Percentiles rank a stretch among this genome's conserved stretches.
phyloP scores from a whole-genome alignment of 2,888 invertebrate genomes.

The Cerastis rubricosa region DNA sequence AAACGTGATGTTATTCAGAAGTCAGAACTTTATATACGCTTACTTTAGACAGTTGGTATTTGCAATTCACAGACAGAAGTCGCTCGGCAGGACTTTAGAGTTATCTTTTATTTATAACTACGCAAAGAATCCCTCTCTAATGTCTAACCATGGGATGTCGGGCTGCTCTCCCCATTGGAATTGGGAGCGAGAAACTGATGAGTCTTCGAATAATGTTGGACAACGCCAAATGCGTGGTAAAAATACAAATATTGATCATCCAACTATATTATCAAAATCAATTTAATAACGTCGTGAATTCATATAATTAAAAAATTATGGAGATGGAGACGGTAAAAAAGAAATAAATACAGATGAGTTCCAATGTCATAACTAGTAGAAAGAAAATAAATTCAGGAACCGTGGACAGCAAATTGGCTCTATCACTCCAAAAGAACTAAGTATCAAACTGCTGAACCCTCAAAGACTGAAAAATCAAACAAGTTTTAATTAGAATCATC shows the following conservation, averaged over 20 bases:
- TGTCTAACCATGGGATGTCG: constrained; percentile 71
- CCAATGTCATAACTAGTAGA: background rate
- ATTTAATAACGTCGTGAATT: background rate
- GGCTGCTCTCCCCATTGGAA: constrained; percentile 34
- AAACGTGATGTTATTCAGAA: constrained; percentile 76
- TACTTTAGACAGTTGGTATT: constrained; percentile 81
- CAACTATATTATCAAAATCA: background rate
- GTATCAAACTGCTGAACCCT: background rate
- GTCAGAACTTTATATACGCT: constrained; percentile 73
- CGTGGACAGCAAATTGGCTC: background rate
- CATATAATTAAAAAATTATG: background rate
- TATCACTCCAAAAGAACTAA: background rate
- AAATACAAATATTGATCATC: background rate
- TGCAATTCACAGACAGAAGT: constrained; percentile 89
- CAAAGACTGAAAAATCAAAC: background rate
- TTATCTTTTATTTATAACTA: constrained; percentile 90
- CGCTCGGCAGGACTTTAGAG: constrained; percentile 84
- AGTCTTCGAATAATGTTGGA: background rate
- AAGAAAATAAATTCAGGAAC: background rate
- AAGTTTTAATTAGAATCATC: constrained; percentile 14
- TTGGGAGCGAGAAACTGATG: constrained; percentile 29
- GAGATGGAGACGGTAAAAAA: no score
- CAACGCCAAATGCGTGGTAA: background rate
- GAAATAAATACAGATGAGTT: background rate
- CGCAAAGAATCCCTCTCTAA: constrained; percentile 78